Conservation (phyloP, 2,888 invertebrate species). For the Ganaspis brasiliensis region DNA sequence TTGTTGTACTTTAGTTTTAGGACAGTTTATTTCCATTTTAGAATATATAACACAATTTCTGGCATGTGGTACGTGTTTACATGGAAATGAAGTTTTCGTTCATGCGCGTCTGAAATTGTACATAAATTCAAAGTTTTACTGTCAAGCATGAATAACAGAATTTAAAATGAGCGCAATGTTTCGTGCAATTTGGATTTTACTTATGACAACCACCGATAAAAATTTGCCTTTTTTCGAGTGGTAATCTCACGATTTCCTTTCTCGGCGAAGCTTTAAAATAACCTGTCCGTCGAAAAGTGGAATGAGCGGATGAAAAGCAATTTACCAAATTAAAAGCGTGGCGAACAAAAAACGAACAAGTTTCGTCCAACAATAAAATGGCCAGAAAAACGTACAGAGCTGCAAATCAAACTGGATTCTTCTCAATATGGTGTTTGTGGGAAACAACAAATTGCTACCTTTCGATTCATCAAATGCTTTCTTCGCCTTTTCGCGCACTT, state of each 20-base stretch:
- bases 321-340: conserved; percentile 34
- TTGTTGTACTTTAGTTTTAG: neutral
- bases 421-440: conserved; percentile 7
- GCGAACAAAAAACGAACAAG: neutral
- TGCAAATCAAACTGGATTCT: neutral
- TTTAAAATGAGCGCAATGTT: neutral
- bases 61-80: neutral
- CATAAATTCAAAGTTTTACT: neutral
- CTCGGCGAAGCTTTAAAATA: neutral
- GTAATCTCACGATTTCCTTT: neutral
- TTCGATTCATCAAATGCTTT: conserved; percentile 6
- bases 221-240: neutral
- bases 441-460: conserved; percentile 10
- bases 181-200: neutral
- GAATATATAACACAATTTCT: conserved; percentile 7
- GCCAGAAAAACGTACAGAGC: neutral
- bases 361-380: neutral
- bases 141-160: neutral
- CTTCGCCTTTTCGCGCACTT: neutral
- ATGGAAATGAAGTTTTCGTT: conserved; percentile 13
- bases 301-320: conserved; percentile 9
- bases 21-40: conserved; percentile 5
- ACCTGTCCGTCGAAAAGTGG: neutral
- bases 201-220: too few species aligned
- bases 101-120: neutral